Evolutionary conservation across 2,113 vertebrate species (phyloP), one percentile per base, ranked within the genome.

Genomic region (Anguilla rostrata): DNA sequence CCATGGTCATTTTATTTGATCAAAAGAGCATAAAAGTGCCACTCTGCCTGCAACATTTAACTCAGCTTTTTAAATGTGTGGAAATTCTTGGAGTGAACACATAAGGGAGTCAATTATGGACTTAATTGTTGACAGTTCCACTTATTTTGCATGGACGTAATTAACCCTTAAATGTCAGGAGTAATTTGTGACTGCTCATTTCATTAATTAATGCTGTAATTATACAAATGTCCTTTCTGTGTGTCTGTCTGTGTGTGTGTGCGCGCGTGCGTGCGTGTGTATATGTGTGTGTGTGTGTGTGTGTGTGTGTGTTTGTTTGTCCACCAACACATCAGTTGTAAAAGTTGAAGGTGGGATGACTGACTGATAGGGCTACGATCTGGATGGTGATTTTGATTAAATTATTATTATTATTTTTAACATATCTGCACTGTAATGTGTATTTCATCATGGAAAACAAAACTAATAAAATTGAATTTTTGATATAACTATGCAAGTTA

Each of bases 211-310:
- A 49, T 39, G 46, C 41, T 53, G 41, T 5, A 82, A 82, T 82
- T 82, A 82, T n/a, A 92, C 89, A 85, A 82, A 90, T 90, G 85
- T 88, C 90, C 81, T 49, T 20, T 81, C 9, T 18, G 18, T 81
- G 1, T 79, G 85, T 82, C 20, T 29, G 14, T 71, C 4, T 46
- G 53, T 60, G 53, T 85, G 84, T 75, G 78, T 86, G 15, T 86
- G 53, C 39, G 56, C 12, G 46, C 80, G 71, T 78, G 84, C 12
- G 29, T 85, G 78, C 8, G 79, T 49, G 66, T 53, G 29, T 79
- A 16, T 78, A 29, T 80, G 43, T 40, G 34, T 86, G 39, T 20
- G 57, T 53, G 78, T 57, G 39, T 78, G 75, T 80, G 43, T 40
- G 34, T 86, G 39, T 20, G 57, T 53, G 78, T 57, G 39, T 41